A percentile compares a stretch with the other conserved stretches of the same genome.
Evolutionary conservation across 1,140 invertebrate genomes (phyloP).

Genomic region (Amphibalanus amphitrite): DNA sequence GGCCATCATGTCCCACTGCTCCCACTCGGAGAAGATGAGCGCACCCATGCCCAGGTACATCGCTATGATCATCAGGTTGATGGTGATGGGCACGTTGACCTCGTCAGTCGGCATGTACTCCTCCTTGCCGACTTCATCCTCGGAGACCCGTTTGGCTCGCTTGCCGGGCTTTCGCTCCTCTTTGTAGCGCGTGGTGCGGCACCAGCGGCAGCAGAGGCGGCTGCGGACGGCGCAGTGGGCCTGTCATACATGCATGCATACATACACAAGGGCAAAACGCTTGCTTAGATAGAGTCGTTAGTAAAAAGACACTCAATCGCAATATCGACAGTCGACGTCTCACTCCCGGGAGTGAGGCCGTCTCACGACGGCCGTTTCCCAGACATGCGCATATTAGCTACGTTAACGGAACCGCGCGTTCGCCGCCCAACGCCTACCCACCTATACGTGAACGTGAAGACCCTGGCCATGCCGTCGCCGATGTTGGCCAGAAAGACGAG

Average conservation of each 20-base stretch:
- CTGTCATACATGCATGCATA: not conserved
- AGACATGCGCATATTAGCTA: too few relatives aligned
- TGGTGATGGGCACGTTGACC: slow-evolving; percentile 19
- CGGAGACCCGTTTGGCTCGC: slow-evolving; percentile 11
- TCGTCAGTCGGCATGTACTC: slow-evolving; percentile 23
- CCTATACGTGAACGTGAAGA: slow-evolving; percentile 20
- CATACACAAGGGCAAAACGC: not conserved
- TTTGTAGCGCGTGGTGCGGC: slow-evolving; percentile 17
- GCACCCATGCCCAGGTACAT: slow-evolving; percentile 30
- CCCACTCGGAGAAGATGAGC: slow-evolving; percentile 18
- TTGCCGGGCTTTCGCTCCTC: slow-evolving; percentile 14
- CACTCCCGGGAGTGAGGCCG: not conserved
- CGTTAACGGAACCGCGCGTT: too few relatives aligned
- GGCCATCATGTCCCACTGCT: slow-evolving; percentile 28
- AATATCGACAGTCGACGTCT: not conserved
- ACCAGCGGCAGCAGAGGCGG: slow-evolving; percentile 21
- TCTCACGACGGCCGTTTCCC: not conserved
- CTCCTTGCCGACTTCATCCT: slow-evolving; percentile 22
- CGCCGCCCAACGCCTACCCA: slow-evolving; percentile 11
- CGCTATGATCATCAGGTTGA: slow-evolving; percentile 29
- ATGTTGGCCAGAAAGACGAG: slow-evolving; percentile 24
- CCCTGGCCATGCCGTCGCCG: slow-evolving; percentile 22
- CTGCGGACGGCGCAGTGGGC: too few relatives aligned
- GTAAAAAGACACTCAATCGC: not conserved
- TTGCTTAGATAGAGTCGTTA: not conserved